Base-by-base conservation (phyloP, 2,888 invertebrate species). In the Caradrina clavipalpis region DNA sequence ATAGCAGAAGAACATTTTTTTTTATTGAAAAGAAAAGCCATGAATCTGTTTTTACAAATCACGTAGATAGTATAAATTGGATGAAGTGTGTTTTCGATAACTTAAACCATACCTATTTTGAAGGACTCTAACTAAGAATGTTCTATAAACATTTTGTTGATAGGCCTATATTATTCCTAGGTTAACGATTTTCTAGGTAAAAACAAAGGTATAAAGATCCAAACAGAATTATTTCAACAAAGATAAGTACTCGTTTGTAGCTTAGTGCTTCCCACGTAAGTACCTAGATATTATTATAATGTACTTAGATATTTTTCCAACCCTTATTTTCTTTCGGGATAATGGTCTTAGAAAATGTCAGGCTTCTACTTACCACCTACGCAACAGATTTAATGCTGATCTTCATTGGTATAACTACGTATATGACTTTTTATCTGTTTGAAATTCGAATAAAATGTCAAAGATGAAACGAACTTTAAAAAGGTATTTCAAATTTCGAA, bases 141-240 rank as follows among this genome's bases (percentile, higher is more conserved):
- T n/a, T n/a, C n/a, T n/a, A n/a, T n/a, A n/a, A n/a, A n/a, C n/a
- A n/a, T n/a, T n/a, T n/a, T n/a, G n/a, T n/a, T 8, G 10, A 19
- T 73, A 17, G 1, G 17, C n/a, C 55, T 19, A 39, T 56, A 55
- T 66, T 47, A 51, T 66, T 22, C 21, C 26, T 42, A 42, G 13
- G 7, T 1, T 39, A 56, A 45, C 50, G 5, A 26, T 66, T 50
- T 22, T 49, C 22, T 60, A 26, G 60, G 70, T 57, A 49, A 70
- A 75, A 75, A 75, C 70, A 76, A 75, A 64, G 21, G 21, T 60
- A 75, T 76, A 70, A 76, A 70, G 65, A 70, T 65, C 45, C 35
- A 70, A 70, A 61, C 19, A 42, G 51, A 61, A 55, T 74, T 57
- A 60, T 63, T 72, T n/a, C 19, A 26, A 39, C 59, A 26, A 54